phyloP scores from a whole-genome alignment of 2,113 vertebrate species.

The Channa maculata region DNA sequence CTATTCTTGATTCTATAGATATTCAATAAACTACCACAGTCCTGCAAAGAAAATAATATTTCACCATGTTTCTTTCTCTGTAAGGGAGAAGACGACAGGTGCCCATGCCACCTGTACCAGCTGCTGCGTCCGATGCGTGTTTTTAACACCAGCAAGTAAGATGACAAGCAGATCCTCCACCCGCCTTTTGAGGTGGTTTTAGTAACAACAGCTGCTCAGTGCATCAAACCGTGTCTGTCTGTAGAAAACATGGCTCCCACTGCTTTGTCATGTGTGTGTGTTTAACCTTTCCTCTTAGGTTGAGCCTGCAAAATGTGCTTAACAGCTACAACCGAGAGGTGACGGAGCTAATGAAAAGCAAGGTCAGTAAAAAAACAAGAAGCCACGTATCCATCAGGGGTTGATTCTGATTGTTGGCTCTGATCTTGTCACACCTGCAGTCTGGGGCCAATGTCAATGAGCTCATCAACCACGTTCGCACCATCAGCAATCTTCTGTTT shows the following conservation, averaged over 20 bases:
- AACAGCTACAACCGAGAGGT: constrained; percentile 63
- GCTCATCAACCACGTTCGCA: constrained; percentile 58
- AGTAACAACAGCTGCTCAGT: neutral
- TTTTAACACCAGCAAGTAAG: constrained; percentile 73
- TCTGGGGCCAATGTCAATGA: constrained; percentile 26
- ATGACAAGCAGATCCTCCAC: too few relatives aligned
- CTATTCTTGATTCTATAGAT: too few relatives aligned
- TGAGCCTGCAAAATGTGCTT: constrained; percentile 67
- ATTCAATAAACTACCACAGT: neutral
- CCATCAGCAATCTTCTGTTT: constrained; percentile 74
- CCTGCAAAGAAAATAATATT: neutral
- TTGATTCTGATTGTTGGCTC: neutral
- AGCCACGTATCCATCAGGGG: neutral
- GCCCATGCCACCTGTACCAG: constrained; percentile 39
- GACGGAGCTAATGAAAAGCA: constrained; percentile 52
- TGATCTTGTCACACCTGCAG: constrained; percentile 48
- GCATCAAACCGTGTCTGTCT: constrained; percentile 47
- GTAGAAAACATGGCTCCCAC: neutral
- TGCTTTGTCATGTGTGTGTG: neutral
- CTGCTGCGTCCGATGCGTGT: constrained; percentile 52
- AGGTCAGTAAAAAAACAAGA: constrained; percentile 59
- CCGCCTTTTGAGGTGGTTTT: neutral
- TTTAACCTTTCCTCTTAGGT: constrained; percentile 52
- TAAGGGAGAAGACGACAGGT: constrained; percentile 66
- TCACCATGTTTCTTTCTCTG: neutral